These are phyloP conservation scores for Cyrtorhinus lividipennis DNA, from an alignment of 1,140 invertebrate genomes.

Conservation along the genomic window DNA sequence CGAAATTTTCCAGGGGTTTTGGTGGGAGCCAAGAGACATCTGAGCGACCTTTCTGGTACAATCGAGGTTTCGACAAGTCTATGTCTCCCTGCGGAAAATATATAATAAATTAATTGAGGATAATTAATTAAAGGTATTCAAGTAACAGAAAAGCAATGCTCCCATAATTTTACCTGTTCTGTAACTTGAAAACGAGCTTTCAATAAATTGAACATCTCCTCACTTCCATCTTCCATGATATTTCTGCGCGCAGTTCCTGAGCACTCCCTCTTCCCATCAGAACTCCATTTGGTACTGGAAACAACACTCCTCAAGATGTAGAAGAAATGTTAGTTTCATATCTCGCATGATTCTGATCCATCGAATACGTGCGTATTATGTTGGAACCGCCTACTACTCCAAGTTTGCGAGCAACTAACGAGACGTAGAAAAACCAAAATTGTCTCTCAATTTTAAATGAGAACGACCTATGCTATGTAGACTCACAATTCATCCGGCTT, in stretches of 20 bases:
- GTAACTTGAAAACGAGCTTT: not conserved
- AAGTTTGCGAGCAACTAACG: not conserved
- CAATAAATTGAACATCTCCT: not conserved
- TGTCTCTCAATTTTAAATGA: not conserved
- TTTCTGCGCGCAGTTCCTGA: not conserved
- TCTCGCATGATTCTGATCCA: too few species aligned
- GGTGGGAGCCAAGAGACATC: not conserved
- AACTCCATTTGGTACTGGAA: conserved; percentile 14
- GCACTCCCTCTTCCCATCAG: conserved; percentile 13
- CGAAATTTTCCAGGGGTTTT: not conserved
- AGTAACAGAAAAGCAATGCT: not conserved
- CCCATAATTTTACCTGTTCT: not conserved
- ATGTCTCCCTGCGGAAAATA: too few species aligned
- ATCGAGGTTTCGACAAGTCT: not conserved
- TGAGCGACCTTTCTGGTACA: not conserved
- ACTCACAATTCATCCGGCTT: conserved; percentile 30
- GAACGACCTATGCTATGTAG: not conserved
- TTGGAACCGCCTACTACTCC: not conserved
- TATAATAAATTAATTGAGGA: too few species aligned
- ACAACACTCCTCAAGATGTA: not conserved
- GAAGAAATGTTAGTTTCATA: too few species aligned
- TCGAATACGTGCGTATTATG: too few species aligned
- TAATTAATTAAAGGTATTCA: not conserved
- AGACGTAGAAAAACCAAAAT: not conserved
- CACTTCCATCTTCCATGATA: not conserved